Percentiles rank a stretch among this genome's conserved stretches.
phyloP scores from a whole-genome alignment of 2,888 invertebrate genomes.

The Tryphoninae sp. region DNA sequence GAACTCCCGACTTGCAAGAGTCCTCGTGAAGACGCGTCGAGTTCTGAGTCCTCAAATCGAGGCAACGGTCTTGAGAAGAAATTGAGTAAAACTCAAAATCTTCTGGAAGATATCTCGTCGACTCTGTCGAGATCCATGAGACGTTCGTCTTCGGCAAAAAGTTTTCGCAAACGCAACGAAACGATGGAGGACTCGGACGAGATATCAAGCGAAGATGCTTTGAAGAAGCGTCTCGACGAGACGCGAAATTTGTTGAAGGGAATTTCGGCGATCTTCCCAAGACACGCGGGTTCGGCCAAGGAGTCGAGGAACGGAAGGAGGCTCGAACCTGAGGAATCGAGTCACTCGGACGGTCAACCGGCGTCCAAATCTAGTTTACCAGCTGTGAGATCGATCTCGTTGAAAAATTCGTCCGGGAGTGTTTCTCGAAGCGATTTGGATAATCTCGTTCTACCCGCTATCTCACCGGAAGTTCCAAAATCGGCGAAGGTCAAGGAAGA shows the following conservation, averaged over 20 bases:
- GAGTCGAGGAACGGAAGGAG: conserved; percentile 46
- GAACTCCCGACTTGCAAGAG: not conserved
- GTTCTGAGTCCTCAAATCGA: conserved; percentile 10
- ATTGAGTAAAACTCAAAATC: conserved; percentile 51
- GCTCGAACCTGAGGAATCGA: conserved; percentile 50
- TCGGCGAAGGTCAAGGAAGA: conserved; percentile 68
- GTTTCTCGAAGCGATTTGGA: conserved; percentile 66
- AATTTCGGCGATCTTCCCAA: conserved; percentile 67
- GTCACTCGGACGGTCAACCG: conserved; percentile 43
- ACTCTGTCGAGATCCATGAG: conserved; percentile 48
- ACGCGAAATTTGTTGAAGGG: conserved; percentile 70
- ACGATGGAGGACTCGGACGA: conserved; percentile 33
- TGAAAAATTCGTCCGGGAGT: conserved; percentile 65
- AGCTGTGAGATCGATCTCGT: conserved; percentile 72
- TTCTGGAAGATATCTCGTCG: conserved; percentile 57
- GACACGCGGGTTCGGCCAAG: conserved; percentile 54
- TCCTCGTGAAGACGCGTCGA: conserved; percentile 5
- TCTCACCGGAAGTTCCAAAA: conserved; percentile 73
- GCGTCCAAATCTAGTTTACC: conserved; percentile 71
- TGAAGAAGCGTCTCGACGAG: conserved; percentile 69
- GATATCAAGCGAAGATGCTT: conserved; percentile 50
- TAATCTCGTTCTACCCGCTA: conserved; percentile 74
- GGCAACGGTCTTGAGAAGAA: conserved; percentile 35
- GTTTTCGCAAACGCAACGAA: conserved; percentile 25
- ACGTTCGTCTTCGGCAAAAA: conserved; percentile 57